Base-by-base conservation (phyloP, 2,113 vertebrate genomes). In the Leucoraja erinaceus region DNA sequence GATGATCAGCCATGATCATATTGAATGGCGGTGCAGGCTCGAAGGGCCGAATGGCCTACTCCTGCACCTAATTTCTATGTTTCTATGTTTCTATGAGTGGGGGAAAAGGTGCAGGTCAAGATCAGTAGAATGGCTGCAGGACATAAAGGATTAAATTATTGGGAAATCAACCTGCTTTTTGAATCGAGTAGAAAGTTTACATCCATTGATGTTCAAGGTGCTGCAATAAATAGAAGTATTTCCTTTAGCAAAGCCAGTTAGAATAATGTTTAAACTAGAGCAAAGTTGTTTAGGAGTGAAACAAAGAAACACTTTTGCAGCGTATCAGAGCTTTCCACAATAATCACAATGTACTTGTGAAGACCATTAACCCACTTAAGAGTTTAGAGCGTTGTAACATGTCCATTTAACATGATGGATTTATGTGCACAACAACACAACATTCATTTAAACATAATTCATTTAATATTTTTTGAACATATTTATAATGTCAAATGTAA, bases 361-460 rank as follows among this genome's bases (percentile, higher is more conserved):
- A 86, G 61, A 86, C 5, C 63, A 28, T 31, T 86, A 63, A 6
- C 56, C 56, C 81, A 63, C 6, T 86, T 86, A 86, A 63, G 79
- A 63, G 5, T 63, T 61, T 86, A 86, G 4, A 86, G 56, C 25
- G 61, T 16, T 86, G 83, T 28, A n/a, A 86, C 56, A 31, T 86
- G 59, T 63, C 28, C 59, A 63, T 86, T 86, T 86, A 31, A 63
- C 63, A 28, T 63, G 83, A 86, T 63, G 83, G 83, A 86, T n/a
- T 63, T 86, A 31, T 31, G 25, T 86, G 28, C 25, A 11, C 77
- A 56, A 22, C 20, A 83, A 83, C 78, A 81, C 81, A 84, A 28
- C 81, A 84, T 59, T 61, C 25, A 61, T 84, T 84, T 59, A 84
- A 84, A 84, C 28, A 86, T 86, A 61, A 31, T 86, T 86, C 25